These are phyloP conservation scores for Cantharis lateralis DNA, from an alignment of 2,888 invertebrate species.

Conservation along the genomic window DNA sequence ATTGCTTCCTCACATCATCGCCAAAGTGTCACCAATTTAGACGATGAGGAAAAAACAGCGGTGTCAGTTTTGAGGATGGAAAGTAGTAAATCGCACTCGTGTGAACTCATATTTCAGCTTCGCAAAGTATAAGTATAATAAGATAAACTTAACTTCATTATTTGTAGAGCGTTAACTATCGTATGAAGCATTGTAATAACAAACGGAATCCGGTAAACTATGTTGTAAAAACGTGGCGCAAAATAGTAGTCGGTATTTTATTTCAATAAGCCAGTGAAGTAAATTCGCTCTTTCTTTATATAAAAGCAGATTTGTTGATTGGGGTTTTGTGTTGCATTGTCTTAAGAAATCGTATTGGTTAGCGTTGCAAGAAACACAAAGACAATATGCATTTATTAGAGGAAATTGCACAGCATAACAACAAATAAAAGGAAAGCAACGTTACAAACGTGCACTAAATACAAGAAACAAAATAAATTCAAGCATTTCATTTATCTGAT, in stretches of 20 bases:
- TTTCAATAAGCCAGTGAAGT: neutral
- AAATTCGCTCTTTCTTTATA: neutral
- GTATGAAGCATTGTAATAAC: neutral
- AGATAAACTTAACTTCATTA: neutral
- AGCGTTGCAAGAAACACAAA: conserved; percentile 1
- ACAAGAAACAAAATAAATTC: conserved; percentile 13
- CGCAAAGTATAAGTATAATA: neutral
- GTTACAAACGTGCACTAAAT: conserved; percentile 20
- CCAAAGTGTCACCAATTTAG: neutral
- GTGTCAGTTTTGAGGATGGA: neutral
- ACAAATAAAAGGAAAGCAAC: conserved; percentile 3
- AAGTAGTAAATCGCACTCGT: neutral
- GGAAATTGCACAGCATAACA: conserved; percentile 8
- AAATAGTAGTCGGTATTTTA: neutral
- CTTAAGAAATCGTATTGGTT: neutral
- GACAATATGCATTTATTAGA: conserved; percentile 22
- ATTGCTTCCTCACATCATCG: neutral
- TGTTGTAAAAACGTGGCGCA: neutral
- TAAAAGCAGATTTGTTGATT: neutral
- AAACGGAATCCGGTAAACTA: neutral
- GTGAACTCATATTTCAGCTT: neutral
- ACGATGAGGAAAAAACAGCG: neutral
- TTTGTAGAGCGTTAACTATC: neutral
- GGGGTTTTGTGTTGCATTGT: neutral
- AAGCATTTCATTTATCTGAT: conserved; percentile 16